Evolutionary conservation across 2,113 vertebrate genomes (phyloP).

Genomic region (Cyanoderma ruficeps): DNA sequence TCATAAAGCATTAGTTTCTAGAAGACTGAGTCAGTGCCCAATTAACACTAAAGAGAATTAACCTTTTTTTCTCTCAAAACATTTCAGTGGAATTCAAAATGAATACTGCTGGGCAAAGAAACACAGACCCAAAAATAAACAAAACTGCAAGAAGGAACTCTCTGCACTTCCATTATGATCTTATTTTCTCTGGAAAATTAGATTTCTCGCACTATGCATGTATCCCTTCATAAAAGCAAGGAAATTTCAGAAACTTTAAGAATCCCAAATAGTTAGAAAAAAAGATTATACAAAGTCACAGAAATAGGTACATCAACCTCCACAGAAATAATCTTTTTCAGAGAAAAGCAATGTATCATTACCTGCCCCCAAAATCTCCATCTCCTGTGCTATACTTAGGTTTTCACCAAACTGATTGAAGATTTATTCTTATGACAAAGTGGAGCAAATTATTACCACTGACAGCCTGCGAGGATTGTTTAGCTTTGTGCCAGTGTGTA

Average conservation of each 20-base stretch:
- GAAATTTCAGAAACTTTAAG: background rate
- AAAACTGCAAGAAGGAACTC: background rate
- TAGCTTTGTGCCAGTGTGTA: background rate
- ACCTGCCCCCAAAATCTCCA: background rate
- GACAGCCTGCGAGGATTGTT: background rate
- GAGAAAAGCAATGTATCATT: background rate
- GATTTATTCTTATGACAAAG: conserved; percentile 4
- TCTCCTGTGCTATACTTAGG: background rate
- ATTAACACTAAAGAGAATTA: background rate
- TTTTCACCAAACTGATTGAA: background rate
- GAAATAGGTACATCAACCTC: background rate
- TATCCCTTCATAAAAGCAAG: background rate
- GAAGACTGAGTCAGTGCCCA: background rate
- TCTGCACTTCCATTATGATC: background rate
- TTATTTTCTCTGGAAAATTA: background rate
- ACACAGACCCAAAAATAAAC: background rate
- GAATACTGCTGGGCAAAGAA: background rate
- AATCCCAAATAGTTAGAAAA: background rate
- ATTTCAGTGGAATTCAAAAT: background rate
- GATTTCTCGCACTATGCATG: background rate
- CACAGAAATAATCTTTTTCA: background rate
- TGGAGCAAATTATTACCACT: background rate
- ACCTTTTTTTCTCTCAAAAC: background rate
- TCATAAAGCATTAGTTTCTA: background rate
- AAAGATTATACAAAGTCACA: background rate